A percentile compares a stretch with the other conserved stretches of the same genome.
phyloP scores from a whole-genome alignment of 2,113 vertebrate genomes.

The Trogon surrucura region DNA sequence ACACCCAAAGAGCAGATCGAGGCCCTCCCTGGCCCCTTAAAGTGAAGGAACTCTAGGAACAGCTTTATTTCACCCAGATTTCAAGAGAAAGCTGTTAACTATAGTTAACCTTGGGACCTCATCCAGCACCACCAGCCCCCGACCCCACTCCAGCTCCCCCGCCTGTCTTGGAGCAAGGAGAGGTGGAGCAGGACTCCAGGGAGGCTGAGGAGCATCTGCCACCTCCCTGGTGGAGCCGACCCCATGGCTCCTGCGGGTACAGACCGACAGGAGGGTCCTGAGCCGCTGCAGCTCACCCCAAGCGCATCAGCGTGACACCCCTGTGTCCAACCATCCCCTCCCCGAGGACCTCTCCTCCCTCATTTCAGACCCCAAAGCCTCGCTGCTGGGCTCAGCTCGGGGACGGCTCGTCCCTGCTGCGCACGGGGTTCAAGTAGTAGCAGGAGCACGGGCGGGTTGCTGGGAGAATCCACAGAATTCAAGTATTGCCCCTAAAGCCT shows the following conservation, averaged over 20 bases:
- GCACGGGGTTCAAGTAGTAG: background rate
- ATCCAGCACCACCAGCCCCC: background rate
- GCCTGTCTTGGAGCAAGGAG: background rate
- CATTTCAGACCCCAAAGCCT: background rate
- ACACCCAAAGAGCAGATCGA: rapidly evolving
- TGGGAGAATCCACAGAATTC: background rate
- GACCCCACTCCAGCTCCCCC: background rate
- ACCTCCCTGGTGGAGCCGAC: background rate
- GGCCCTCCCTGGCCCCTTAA: background rate
- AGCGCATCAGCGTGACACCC: rapidly evolving
- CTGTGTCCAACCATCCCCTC: background rate
- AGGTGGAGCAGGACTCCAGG: background rate
- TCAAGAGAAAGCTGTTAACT: background rate
- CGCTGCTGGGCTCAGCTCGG: background rate
- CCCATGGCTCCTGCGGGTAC: rapidly evolving
- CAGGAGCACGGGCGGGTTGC: background rate
- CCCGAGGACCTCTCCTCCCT: background rate
- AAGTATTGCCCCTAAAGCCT: background rate
- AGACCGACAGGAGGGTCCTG: background rate
- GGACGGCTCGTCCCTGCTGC: background rate
- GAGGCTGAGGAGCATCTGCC: background rate
- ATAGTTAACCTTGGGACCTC: background rate
- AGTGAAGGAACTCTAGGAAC: background rate
- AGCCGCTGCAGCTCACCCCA: background rate
- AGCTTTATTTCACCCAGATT: background rate